phyloP scores from a whole-genome alignment of 2,113 vertebrate genomes.

The Rhizomys pruinosus region DNA sequence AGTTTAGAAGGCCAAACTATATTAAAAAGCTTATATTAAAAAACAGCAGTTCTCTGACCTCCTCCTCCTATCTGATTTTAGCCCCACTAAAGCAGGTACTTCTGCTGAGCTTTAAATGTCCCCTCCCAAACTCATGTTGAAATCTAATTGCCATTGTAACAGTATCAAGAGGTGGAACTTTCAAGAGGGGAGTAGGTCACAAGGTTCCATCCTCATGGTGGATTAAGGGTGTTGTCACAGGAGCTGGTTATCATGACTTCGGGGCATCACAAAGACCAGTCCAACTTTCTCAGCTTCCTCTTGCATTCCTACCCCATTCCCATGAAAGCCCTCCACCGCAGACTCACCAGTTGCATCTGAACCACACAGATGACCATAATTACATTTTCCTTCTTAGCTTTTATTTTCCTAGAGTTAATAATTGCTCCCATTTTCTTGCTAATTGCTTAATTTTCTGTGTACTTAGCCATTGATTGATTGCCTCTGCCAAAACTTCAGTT shows the following conservation, averaged over 20 bases:
- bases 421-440: neutral
- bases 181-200: neutral
- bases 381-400: conserved; percentile 11
- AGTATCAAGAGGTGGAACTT: neutral
- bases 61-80: neutral
- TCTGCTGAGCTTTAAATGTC: neutral
- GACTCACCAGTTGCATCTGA: too few species aligned
- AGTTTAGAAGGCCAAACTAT: conserved; percentile 43
- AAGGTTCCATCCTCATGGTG: neutral
- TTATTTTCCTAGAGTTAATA: conserved; percentile 32
- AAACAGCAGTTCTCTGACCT: neutral
- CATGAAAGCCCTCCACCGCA: neutral
- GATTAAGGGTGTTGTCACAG: neutral
- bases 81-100: neutral
- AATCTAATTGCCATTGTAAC: neutral
- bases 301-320: neutral
- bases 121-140: neutral
- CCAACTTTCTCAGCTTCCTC: neutral
- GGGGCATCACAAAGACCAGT: neutral
- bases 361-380: neutral
- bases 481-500: neutral
- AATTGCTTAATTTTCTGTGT: conserved; percentile 12
- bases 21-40: neutral
- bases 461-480: neutral
- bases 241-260: too few species aligned